These are phyloP conservation scores for Anadara kagoshimensis DNA, from an alignment of 1,140 invertebrate species.

Conservation along the genomic window DNA sequence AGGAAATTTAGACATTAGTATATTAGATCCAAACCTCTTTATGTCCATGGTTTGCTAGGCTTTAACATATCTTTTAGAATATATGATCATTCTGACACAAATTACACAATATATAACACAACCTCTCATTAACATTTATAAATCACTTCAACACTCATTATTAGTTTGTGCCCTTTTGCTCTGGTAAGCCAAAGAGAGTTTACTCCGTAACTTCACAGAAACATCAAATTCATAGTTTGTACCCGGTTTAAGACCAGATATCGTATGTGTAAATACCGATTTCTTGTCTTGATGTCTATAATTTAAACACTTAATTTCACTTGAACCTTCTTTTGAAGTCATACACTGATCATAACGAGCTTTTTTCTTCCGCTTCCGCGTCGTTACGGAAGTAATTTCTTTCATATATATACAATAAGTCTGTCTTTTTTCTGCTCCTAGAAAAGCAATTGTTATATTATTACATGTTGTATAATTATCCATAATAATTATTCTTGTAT, in stretches of 20 bases:
- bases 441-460: constrained; percentile 66
- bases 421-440: constrained; percentile 59
- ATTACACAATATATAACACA: no score
- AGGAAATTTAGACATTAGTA: no score
- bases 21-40: no score
- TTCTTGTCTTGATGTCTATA: constrained; percentile 33
- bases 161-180: constrained; percentile 6
- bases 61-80: no score
- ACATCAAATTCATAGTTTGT: constrained; percentile 34
- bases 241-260: constrained; percentile 30
- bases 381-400: constrained; percentile 34
- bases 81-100: no score
- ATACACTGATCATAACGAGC: constrained; percentile 20
- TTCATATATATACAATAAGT: constrained; percentile 69
- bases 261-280: constrained; percentile 21
- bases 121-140: no score
- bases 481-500: constrained; percentile 57
- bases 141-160: background rate
- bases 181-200: constrained; percentile 9
- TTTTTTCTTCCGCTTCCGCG: constrained; percentile 35
- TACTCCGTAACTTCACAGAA: constrained; percentile 16
- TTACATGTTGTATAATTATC: constrained; percentile 59
- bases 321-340: constrained; percentile 19
- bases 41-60: no score
- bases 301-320: constrained; percentile 28